phyloP scores from a whole-genome alignment of 2,888 invertebrate species.

The Lissocephala sabroskyi region DNA sequence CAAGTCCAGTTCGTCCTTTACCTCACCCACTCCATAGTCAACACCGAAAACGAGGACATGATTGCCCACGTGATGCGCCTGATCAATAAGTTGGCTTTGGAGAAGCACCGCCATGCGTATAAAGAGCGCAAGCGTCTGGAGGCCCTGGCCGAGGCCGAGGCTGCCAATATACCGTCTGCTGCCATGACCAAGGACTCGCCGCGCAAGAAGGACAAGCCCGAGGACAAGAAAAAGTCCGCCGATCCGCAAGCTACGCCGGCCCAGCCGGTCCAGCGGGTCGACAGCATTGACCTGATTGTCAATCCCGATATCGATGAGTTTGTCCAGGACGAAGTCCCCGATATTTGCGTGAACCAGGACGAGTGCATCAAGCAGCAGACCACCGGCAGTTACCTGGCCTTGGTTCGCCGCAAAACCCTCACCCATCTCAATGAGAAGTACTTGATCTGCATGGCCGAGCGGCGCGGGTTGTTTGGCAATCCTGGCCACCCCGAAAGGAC shows the following conservation, averaged over 20 bases:
- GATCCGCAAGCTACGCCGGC: constrained; percentile 13
- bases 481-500: constrained; percentile 68
- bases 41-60: constrained; percentile 84
- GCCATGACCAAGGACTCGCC: constrained; percentile 55
- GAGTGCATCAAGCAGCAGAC: constrained; percentile 72
- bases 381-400: constrained; percentile 76
- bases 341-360: constrained; percentile 75
- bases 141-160: constrained; percentile 66
- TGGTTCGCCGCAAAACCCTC: constrained; percentile 77
- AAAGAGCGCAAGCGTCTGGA: constrained; percentile 65
- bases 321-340: constrained; percentile 77
- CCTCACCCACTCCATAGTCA: constrained; percentile 85
- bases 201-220: constrained; percentile 47
- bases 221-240: constrained; percentile 40
- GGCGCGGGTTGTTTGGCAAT: constrained; percentile 83
- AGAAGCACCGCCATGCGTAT: constrained; percentile 76
- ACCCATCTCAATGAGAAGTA: constrained; percentile 86
- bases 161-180: constrained; percentile 64
- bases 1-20: constrained; percentile 87
- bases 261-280: constrained; percentile 30
- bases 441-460: constrained; percentile 88
- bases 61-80: constrained; percentile 79
- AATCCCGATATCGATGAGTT: constrained; percentile 75
- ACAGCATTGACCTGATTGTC: constrained; percentile 39
- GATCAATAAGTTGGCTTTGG: constrained; percentile 80